Evolutionary conservation across 2,797 vertebrate species (phyloP), one percentile per base, ranked within the genome.

Genomic region (Arctocebus calabarensis): DNA sequence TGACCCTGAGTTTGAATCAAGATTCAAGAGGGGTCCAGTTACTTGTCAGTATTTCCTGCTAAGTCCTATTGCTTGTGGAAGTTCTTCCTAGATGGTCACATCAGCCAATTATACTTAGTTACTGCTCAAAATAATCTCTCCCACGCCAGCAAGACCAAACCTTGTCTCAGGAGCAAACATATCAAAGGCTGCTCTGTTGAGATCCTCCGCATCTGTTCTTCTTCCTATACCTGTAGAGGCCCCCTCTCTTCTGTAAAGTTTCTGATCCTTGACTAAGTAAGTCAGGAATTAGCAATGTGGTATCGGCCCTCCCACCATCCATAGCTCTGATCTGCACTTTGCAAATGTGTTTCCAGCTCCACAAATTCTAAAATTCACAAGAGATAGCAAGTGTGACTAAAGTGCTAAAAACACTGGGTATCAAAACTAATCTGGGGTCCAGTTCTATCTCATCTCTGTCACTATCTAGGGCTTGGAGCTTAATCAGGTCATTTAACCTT

Each of bases 321-420:
- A 71, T n/a, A 55, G 29, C n/a, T 37, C 22, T 0, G 17, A 34
- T n/a, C 27, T 34, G 17, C 29, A 66, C 48, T 88, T 92, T 34
- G 5, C 55, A 94, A 93, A 55, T 45, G 7, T 66, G 62, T 84
- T 79, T 84, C 77, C 32, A 32, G 64, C 78, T 77, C 74, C 14
- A 78, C 22, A 57, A 86, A 17, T 66, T 43, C 27, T 66, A 68
- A 90, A 96, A 87, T 57, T 84, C 61, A 90, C 23, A 74, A 90
- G 61, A 37, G 92, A 96, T n/a, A 34, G 19, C 17, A 29, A 57
- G 19, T 52, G n/a, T 93, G 78, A 73, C 11, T 59, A 55, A 87
- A 83, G 57, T 34, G 34, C 43, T 84, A 79, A 91, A 88, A 91
- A 89, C 59, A 84, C 17, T 70, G 74, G 62, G 27, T 74, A 73